Evolutionary conservation across 1,140 invertebrate species (phyloP), one percentile per base, ranked within the genome.

Genomic region (Drosophila repleta): DNA sequence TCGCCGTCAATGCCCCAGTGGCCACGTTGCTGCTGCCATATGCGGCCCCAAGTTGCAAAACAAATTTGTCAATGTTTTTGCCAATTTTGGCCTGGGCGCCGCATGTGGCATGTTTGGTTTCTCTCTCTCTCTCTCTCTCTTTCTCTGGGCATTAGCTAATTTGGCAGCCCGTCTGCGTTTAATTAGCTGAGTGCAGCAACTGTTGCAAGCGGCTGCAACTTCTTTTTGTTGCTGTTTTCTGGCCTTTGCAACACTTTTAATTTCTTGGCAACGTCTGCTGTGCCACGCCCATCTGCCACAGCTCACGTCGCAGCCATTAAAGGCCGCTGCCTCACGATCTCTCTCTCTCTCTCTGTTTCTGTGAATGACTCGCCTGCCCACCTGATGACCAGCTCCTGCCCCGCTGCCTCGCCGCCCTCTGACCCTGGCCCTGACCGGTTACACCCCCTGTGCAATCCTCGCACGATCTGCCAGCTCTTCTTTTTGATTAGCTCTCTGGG

Each of bases 51-150:
- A 85, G 82, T 85, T 85, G 78, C 82, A 85, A 85, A 85, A 85
- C 82, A 85, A 85, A 85, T 85, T 85, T 85, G 82, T 85, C 82
- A 87, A 83, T 81, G 77, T 78, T 70, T 75, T 76, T 61, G 37
- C 82, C 82, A 87, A 78, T 82, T 82, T 69, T 67, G 82, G 79
- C 10, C 55, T 11, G 32, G 45, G 48, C 61, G 65, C 55, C 15
- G 61, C 41, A 10, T 63, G 58, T 62, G 63, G 60, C 75, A 52
- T 56, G 52, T 80, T 85, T 76, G 43, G 26, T 17, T 56, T 46
- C 48, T 51, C 71, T 48, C 69, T 61, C 66, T 84, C 84, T 84
- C 62, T 84, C 80, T 45, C 5, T 10, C 80, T 76, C 79, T 76
- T 69, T 49, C 52, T 18, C 77, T 81, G 66, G 74, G 78, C 82